Evolutionary conservation across 2,888 invertebrate genomes (phyloP), one percentile per base, ranked within the genome.

Genomic region (Spodoptera exigua): DNA sequence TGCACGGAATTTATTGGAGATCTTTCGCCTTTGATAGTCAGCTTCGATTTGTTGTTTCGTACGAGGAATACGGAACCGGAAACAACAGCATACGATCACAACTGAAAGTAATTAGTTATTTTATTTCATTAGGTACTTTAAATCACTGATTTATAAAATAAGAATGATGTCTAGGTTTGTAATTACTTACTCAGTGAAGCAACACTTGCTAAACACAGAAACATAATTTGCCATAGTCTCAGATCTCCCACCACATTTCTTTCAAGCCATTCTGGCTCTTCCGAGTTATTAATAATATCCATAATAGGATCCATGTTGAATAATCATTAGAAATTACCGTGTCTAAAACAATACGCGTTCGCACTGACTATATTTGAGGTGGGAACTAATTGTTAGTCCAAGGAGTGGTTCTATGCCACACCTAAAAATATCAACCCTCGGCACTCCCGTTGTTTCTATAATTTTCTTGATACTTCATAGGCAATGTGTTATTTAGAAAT

Each of bases 1-100:
- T 76, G 97, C 96, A 10, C 97, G 95, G 87, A 98, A 98, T 87
- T 97, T 97, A 75, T 95, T 95, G 0, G 98, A 96, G 46, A 98
- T 96, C 87, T 96, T 97, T 80, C 97, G 96, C 16, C 98, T 95
- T 78, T 97, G 96, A 89, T 97, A 98, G 89, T 99, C 98, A 0
- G 98, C 98, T 87, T 98, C 98, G 68, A 99, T 99, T 90, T 99
- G 98, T 89, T 98, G 98, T 87, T 98, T 98, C 0, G 99, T 99
- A 53, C 99, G 95, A 1, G 99, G 99, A 74, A 99, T 97, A 36
- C 99, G 96, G 89, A 98, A 97, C 73, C 97, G 97, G 80, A 98
- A 95, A 84, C 98, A 98, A 85, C 98, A 99, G 87, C 98, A 99
- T 53, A 98, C 92, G 83, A 98, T 95, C 70, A 98, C 96, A 64